Conservation (phyloP, 2,797 vertebrate genomes). For the Enteromius fasciolatus region DNA sequence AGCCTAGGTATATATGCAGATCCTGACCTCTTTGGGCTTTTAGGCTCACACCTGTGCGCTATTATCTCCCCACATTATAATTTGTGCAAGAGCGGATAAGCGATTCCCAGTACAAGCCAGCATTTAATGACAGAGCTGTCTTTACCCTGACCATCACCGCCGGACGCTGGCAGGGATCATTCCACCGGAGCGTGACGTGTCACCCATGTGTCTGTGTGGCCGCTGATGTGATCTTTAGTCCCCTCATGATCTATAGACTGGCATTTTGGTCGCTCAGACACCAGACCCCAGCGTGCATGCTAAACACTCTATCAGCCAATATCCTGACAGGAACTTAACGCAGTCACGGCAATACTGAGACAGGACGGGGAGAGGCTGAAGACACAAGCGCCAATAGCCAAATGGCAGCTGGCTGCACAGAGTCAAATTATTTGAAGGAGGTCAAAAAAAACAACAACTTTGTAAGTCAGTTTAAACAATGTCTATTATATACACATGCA, state of each 20-base stretch:
- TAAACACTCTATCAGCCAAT: conserved; percentile 88
- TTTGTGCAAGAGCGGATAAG: conserved; percentile 48
- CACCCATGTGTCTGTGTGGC: conserved; percentile 92
- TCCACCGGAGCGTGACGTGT: conserved; percentile 87
- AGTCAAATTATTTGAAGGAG: conserved; percentile 56
- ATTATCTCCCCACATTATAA: conserved; percentile 44
- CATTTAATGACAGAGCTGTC: conserved; percentile 95
- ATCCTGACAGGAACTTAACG: conserved; percentile 73
- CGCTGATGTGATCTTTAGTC: conserved; percentile 99
- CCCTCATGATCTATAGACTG: conserved; percentile 98
- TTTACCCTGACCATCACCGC: conserved; percentile 87
- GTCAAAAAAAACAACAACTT: conserved; percentile 7
- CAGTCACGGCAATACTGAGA: conserved; percentile 73
- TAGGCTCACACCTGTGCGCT: conserved; percentile 13
- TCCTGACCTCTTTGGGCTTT: conserved; percentile 31
- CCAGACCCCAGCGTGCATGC: conserved; percentile 89
- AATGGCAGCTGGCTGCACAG: conserved; percentile 67
- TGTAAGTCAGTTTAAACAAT: neutral
- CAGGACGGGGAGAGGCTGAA: conserved; percentile 54
- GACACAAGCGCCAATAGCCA: conserved; percentile 58
- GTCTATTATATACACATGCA: neutral
- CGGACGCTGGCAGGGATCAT: conserved; percentile 95
- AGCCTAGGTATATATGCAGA: conserved; percentile 20
- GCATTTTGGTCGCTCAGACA: conserved; percentile 95
- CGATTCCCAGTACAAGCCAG: conserved; percentile 16